Percentiles rank a stretch among this genome's conserved stretches.
Conservation (phyloP, 2,113 vertebrate species). For the Indri indri region DNA sequence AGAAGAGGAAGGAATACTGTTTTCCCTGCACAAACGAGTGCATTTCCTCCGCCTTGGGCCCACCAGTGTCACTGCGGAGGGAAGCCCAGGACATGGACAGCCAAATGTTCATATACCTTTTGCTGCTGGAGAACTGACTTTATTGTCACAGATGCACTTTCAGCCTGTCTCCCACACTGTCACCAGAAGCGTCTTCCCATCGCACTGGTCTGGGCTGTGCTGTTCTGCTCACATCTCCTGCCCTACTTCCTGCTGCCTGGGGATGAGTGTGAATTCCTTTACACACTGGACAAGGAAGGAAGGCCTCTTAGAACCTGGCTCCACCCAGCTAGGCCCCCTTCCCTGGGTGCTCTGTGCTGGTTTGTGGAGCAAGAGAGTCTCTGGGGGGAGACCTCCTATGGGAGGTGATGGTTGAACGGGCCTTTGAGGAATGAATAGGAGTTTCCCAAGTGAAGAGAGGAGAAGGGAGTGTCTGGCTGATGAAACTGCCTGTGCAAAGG, state of each 20-base stretch:
- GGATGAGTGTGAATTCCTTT: neutral
- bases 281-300: neutral
- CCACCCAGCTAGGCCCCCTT: neutral
- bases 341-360: neutral
- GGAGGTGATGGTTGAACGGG: neutral
- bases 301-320: neutral
- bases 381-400: neutral
- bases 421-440: neutral
- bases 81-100: neutral
- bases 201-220: accelerated
- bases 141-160: neutral
- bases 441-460: neutral
- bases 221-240: neutral
- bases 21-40: accelerated
- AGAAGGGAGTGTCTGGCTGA: neutral
- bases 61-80: neutral
- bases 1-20: too few species aligned
- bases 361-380: neutral
- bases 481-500: accelerated
- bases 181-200: neutral
- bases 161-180: neutral
- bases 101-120: accelerated
- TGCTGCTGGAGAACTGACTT: neutral
- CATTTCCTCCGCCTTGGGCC: neutral
- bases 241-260: neutral